phyloP scores from a whole-genome alignment of 2,888 invertebrate genomes.

The Cyclophora albipunctata region DNA sequence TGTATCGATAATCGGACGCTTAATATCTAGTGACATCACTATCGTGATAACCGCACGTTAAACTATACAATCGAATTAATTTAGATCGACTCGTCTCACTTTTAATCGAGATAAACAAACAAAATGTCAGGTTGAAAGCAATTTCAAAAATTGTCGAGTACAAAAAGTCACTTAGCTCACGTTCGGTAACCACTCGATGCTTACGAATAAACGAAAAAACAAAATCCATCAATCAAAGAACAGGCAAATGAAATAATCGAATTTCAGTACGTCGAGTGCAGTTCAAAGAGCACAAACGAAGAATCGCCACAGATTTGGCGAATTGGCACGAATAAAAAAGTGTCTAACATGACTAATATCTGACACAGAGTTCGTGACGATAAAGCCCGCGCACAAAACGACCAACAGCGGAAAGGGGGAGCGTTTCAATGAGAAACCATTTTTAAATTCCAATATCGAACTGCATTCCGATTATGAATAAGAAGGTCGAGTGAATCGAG shows the following conservation, averaged over 20 bases:
- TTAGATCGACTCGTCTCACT: not conserved
- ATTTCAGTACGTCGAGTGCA: constrained; percentile 63
- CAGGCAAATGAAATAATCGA: constrained; percentile 65
- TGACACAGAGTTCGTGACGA: constrained; percentile 65
- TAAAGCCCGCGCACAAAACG: constrained; percentile 37
- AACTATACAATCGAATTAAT: not conserved
- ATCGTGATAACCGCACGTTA: constrained; percentile 49
- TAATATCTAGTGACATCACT: constrained; percentile 39
- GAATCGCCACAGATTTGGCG: constrained; percentile 47
- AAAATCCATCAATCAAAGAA: constrained; percentile 70
- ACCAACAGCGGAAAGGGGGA: constrained; percentile 51
- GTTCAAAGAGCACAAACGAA: constrained; percentile 64
- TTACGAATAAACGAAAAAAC: constrained; percentile 38
- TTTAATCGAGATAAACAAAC: no score
- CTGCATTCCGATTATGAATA: constrained; percentile 15
- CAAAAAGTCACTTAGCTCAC: constrained; percentile 49
- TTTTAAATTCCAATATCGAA: not conserved
- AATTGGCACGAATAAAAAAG: constrained; percentile 39
- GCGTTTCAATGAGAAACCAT: constrained; percentile 41
- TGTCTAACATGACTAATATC: constrained; percentile 58
- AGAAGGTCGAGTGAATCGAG: constrained; percentile 4
- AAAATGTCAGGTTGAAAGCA: no score
- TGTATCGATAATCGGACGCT: constrained; percentile 51
- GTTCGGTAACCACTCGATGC: constrained; percentile 51
- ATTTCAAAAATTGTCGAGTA: not conserved